phyloP scores from a whole-genome alignment of 2,797 vertebrate species.

The Geotrypetes seraphini region DNA sequence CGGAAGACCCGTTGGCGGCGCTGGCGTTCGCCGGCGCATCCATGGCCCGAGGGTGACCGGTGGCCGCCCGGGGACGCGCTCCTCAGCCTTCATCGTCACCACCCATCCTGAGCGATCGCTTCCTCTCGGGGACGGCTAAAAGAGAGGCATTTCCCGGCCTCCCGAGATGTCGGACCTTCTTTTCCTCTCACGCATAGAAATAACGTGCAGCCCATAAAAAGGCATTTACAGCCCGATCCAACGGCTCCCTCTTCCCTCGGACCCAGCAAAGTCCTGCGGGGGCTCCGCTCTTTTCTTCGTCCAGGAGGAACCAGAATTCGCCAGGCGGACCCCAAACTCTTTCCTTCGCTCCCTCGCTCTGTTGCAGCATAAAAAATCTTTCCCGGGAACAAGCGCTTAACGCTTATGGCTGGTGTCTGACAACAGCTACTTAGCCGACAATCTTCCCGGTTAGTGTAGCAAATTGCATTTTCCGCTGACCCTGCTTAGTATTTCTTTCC shows the following conservation, averaged over 20 bases:
- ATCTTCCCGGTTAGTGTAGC: no score
- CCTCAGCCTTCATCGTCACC: slow-evolving; percentile 4
- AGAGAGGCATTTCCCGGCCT: not conserved
- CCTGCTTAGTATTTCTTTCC: no score
- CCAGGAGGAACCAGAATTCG: no score
- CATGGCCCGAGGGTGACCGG: not conserved
- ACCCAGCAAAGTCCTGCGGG: slow-evolving; percentile 8
- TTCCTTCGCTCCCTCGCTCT: not conserved
- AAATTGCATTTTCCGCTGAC: no score
- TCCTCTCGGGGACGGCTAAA: not conserved
- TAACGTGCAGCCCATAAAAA: not conserved
- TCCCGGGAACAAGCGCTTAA: not conserved
- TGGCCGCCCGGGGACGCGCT: not conserved
- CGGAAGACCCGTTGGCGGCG: not conserved
- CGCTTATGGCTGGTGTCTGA: not conserved
- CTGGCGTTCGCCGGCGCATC: not conserved
- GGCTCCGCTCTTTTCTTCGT: slow-evolving; percentile 5
- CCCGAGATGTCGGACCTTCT: no score
- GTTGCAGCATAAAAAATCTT: not conserved
- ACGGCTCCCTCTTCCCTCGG: not conserved
- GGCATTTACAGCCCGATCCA: not conserved
- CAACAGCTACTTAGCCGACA: no score
- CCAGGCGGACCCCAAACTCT: not conserved
- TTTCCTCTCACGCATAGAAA: not conserved
- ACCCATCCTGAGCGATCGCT: not conserved